Percentiles rank a stretch among this genome's conserved stretches.
Evolutionary conservation across 2,113 vertebrate species (phyloP).

Genomic region (Pheucticus melanocephalus): DNA sequence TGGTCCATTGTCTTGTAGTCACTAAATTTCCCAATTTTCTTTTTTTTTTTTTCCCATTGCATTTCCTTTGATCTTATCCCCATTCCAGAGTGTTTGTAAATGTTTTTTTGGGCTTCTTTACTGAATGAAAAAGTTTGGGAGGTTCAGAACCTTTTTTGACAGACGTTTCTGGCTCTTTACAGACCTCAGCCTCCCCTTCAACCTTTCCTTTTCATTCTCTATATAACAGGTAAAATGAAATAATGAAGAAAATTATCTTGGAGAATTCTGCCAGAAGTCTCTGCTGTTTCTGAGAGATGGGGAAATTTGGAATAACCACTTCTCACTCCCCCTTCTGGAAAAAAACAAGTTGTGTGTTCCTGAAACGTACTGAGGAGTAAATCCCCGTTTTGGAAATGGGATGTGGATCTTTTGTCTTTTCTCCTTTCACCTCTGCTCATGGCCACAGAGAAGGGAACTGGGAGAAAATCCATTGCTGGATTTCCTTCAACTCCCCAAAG

Average conservation of each 20-base stretch:
- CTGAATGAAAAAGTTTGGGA: not conserved
- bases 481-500: not conserved
- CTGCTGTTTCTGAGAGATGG: not conserved
- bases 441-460: not conserved
- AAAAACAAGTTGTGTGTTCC: fast-evolving
- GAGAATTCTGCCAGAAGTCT: not conserved
- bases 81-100: too few relatives aligned
- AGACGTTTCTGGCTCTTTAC: not conserved
- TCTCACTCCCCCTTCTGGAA: not conserved
- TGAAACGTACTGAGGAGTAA: not conserved
- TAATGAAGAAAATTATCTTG: not conserved
- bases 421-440: not conserved
- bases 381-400: not conserved
- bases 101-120: not conserved
- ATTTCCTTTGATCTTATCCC: too few relatives aligned
- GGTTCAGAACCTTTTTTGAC: not conserved
- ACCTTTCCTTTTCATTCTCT: not conserved
- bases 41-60: too few relatives aligned
- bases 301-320: not conserved
- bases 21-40: too few relatives aligned
- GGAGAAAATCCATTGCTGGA: not conserved
- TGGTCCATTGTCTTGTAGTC: too few relatives aligned
- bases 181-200: not conserved
- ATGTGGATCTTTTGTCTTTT: not conserved
- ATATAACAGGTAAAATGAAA: not conserved